Conservation (phyloP, 2,113 vertebrate species). For the Laterallus jamaicensis region DNA sequence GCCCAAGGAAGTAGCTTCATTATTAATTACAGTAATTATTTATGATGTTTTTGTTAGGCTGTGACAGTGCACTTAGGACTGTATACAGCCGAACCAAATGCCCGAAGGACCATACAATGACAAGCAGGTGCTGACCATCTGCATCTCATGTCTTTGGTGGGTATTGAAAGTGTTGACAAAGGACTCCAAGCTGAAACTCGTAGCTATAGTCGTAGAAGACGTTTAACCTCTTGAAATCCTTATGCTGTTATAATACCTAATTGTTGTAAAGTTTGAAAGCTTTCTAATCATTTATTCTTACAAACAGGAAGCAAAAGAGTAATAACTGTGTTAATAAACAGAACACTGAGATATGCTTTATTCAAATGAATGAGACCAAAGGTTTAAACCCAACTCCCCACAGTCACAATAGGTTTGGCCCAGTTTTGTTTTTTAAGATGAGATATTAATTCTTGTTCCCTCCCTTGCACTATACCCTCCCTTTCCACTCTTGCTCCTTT, state of each 20-base stretch:
- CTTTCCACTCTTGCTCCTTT: neutral
- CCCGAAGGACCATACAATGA: neutral
- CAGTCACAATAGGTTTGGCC: neutral
- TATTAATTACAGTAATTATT: conserved; percentile 54
- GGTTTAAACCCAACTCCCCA: neutral
- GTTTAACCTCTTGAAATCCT: neutral
- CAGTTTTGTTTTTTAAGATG: neutral
- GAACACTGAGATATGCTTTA: neutral
- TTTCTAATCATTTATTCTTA: neutral
- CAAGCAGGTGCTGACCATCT: conserved; percentile 59
- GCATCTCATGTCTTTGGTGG: neutral
- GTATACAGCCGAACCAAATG: neutral
- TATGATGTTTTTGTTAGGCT: conserved; percentile 46
- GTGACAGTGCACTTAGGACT: conserved; percentile 39
- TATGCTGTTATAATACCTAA: neutral
- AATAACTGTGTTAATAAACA: neutral
- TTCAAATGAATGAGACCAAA: neutral
- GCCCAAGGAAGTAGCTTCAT: conserved; percentile 44
- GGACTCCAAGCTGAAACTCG: neutral
- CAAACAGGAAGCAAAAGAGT: neutral
- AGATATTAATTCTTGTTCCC: neutral
- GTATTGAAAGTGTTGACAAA: neutral
- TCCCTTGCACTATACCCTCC: neutral
- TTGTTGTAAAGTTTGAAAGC: neutral
- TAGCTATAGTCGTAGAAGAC: neutral